A percentile compares a stretch with the other conserved stretches of the same genome.
Evolutionary conservation across 2,888 invertebrate genomes (phyloP).

Genomic region (Callimorpha dominula): DNA sequence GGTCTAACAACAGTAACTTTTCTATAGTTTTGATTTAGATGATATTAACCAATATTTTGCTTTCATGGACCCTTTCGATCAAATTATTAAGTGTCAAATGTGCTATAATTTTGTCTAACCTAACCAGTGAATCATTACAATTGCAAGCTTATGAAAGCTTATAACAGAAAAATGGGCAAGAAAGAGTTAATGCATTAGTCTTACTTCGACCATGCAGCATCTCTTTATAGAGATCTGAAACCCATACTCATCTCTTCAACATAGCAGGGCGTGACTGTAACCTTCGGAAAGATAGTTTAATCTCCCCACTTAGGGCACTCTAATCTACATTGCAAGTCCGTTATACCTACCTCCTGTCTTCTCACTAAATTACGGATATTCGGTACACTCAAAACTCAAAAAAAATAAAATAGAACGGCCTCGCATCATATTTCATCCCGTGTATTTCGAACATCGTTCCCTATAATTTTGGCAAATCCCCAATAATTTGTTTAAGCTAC

Average conservation of each 20-base stretch:
- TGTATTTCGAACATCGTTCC: constrained; percentile 58
- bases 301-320: not conserved
- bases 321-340: not conserved
- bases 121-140: not conserved
- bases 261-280: no score
- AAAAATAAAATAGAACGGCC: not conserved
- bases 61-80: not conserved
- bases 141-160: not conserved
- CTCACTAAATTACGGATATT: not conserved
- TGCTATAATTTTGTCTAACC: not conserved
- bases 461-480: constrained; percentile 77
- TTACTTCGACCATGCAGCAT: no score
- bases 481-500: constrained; percentile 80
- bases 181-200: not conserved
- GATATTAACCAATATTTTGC: no score
- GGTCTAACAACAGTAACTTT: no score
- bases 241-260: no score
- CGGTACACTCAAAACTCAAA: not conserved
- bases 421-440: constrained; percentile 25
- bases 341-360: not conserved
- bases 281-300: no score
- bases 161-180: not conserved
- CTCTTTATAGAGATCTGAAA: no score
- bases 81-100: not conserved
- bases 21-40: not conserved